Conservation (phyloP, 2,888 invertebrate species). For the Acanthosoma haemorrhoidale region DNA sequence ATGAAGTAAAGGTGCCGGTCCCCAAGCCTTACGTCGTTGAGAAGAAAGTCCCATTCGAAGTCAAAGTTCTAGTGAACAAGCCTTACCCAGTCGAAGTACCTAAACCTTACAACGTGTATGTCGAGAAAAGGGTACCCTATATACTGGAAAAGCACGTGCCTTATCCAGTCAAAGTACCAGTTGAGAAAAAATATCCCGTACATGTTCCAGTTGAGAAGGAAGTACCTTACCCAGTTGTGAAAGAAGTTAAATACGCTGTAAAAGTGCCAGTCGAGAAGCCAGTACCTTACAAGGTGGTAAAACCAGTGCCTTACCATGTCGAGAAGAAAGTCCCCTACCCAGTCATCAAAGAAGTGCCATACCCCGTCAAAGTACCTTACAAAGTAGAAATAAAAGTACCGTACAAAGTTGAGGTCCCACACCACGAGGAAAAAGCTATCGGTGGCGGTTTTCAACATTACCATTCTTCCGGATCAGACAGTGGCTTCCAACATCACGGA, state of each 20-base stretch:
- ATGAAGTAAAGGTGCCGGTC: slow-evolving; percentile 59
- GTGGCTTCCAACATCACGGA: not conserved
- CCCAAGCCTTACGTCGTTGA: slow-evolving; percentile 67
- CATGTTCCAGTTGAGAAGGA: slow-evolving; percentile 34
- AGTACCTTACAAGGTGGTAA: slow-evolving; percentile 19
- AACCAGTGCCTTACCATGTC: slow-evolving; percentile 13
- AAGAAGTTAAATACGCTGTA: slow-evolving; percentile 47
- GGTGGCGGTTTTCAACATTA: not conserved
- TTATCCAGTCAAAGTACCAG: slow-evolving; percentile 41
- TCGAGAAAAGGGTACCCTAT: slow-evolving; percentile 58
- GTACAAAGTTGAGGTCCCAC: slow-evolving; percentile 5
- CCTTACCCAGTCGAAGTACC: slow-evolving; percentile 33
- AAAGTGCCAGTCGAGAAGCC: slow-evolving; percentile 53
- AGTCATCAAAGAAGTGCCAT: not conserved
- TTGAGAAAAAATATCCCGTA: slow-evolving; percentile 35
- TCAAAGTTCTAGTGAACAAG: slow-evolving; percentile 34
- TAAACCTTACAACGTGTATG: slow-evolving; percentile 64
- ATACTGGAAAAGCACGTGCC: slow-evolving; percentile 52
- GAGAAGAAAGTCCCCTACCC: slow-evolving; percentile 17
- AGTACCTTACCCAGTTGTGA: slow-evolving; percentile 33
- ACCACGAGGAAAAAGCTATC: not conserved
- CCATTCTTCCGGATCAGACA: not conserved
- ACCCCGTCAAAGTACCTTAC: not conserved
- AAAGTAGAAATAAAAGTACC: slow-evolving; percentile 18
- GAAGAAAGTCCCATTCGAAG: slow-evolving; percentile 43